Evolutionary conservation across 2,113 vertebrate genomes (phyloP), one percentile per base, ranked within the genome.

Genomic region (Morone chrysops): DNA sequence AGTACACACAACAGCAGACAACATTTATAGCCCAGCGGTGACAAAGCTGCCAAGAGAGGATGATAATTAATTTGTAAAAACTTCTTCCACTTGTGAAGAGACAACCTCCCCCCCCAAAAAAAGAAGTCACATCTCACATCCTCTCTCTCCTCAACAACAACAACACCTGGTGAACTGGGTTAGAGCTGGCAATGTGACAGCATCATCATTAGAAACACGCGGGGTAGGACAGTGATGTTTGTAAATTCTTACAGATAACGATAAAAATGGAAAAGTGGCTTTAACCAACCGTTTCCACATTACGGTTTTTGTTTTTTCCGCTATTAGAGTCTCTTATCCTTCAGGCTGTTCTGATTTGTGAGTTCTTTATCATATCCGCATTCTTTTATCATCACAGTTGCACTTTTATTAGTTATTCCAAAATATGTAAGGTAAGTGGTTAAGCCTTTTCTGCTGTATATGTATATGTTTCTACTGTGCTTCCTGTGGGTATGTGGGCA

Each of bases 161-260:
- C 10, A 76, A 59, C 71, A 77, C 57, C 80, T 83, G 68, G 31
- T 65, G 66, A 50, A 70, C 43, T 53, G 40, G 31, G 40, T 31
- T 43, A 31, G 6, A 50, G 57, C 13, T 53, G 78, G 17, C 56
- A 71, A 67, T 40, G 61, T 63, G 71, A 45, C 83, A 25, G n/a
- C 57, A 5, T 45, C 48, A n/a, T 62, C 57, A 45, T 54, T 70
- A 31, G 22, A 5, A 47, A 18, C 36, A 17, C n/a, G 40, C 3
- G 13, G 20, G 20, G 14, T 9, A 2, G n/a, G 25, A 31, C 25
- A 2, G 13, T 5, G 18, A 45, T 66, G 11, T 54, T 67, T 67
- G 16, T 60, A 8, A 41, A 47, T 20, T 25, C 22, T 11, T 47
- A 53, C 50, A 63, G 50, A 45, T n/a, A 20, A 38, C 50, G 40